Percentiles rank a stretch among this genome's conserved stretches.
Evolutionary conservation across 2,888 invertebrate genomes (phyloP).

Genomic region (Hypsopygia costalis): DNA sequence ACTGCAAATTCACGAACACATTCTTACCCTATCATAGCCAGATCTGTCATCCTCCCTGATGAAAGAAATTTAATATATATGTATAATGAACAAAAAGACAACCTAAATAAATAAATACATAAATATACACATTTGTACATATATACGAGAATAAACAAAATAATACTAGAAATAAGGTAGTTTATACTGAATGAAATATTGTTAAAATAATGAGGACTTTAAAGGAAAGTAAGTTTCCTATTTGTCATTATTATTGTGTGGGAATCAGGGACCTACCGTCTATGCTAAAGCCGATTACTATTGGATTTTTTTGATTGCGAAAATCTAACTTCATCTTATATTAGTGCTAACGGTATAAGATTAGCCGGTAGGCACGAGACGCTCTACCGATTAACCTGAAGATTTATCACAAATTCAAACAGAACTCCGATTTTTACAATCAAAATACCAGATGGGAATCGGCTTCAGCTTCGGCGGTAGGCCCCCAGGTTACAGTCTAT

Average conservation of each 20-base stretch:
- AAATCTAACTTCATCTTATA: too few species aligned
- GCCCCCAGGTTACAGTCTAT: slow-evolving; percentile 17
- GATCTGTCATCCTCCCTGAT: slow-evolving; percentile 81
- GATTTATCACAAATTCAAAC: too few species aligned
- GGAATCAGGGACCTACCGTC: too few species aligned
- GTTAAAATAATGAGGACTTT: neutral
- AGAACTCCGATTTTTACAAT: too few species aligned
- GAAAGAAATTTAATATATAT: slow-evolving; percentile 67
- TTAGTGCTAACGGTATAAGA: too few species aligned
- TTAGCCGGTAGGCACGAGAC: too few species aligned
- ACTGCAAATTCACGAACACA: slow-evolving; percentile 69
- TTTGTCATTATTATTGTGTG: slow-evolving; percentile 1
- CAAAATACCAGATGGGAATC: too few species aligned
- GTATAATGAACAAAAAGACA: slow-evolving; percentile 38
- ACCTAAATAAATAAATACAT: slow-evolving; percentile 29
- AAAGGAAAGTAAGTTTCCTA: neutral
- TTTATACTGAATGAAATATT: slow-evolving; percentile 4
- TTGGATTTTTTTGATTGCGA: too few species aligned
- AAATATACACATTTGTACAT: slow-evolving; percentile 23
- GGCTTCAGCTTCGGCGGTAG: too few species aligned
- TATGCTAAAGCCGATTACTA: too few species aligned
- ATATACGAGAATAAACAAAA: slow-evolving; percentile 27
- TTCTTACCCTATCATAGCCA: slow-evolving; percentile 80
- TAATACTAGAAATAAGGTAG: neutral
- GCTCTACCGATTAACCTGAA: too few species aligned